These are phyloP conservation scores for Colaptes auratus DNA, from an alignment of 2,113 vertebrate species.

Conservation along the genomic window DNA sequence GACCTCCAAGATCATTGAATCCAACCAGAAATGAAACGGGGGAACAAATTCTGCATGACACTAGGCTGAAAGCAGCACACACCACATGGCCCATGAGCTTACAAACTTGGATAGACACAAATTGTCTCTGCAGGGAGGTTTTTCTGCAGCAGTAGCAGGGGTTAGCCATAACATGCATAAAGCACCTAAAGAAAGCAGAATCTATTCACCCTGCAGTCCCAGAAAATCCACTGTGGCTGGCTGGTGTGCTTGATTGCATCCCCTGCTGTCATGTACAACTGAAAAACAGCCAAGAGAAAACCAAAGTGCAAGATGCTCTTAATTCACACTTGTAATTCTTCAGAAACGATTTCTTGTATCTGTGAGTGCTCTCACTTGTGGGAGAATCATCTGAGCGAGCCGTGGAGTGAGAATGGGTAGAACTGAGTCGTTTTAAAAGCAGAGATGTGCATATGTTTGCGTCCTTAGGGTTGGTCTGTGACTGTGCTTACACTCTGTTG, in stretches of 20 bases:
- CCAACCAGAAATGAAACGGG: too few species aligned
- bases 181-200: too few species aligned
- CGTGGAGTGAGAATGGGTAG: neutral
- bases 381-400: neutral
- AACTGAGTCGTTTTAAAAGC: neutral
- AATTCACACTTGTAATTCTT: neutral
- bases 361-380: neutral
- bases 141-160: too few species aligned
- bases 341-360: neutral
- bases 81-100: too few species aligned
- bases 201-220: too few species aligned
- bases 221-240: too few species aligned
- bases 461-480: neutral
- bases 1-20: too few species aligned
- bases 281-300: neutral
- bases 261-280: neutral
- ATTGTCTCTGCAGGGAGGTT: too few species aligned
- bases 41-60: too few species aligned
- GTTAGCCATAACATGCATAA: too few species aligned
- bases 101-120: too few species aligned
- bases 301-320: neutral
- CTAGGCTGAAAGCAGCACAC: too few species aligned
- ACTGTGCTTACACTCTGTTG: neutral
- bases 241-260: neutral
- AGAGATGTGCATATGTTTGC: neutral